These are phyloP conservation scores for Cantharis rufa DNA, from an alignment of 2,888 invertebrate species.

Conservation along the genomic window DNA sequence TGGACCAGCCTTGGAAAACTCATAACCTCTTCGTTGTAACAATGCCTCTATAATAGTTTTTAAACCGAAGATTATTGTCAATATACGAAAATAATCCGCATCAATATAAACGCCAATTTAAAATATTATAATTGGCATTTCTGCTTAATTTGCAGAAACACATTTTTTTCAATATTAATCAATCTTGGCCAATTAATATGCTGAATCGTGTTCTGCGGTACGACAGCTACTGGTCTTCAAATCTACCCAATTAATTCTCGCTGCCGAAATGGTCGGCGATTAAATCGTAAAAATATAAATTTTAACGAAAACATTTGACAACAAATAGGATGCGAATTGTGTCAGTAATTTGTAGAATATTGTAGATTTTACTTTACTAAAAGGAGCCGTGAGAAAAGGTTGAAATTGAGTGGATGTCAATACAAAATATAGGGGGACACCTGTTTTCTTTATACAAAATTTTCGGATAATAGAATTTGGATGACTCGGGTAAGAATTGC, in stretches of 20 bases:
- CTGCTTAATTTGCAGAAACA: background rate
- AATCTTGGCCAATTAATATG: background rate
- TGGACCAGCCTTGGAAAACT: constrained; percentile 26
- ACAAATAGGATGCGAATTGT: background rate
- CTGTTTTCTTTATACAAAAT: constrained; percentile 26
- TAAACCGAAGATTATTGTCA: constrained; percentile 24
- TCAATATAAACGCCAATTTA: background rate
- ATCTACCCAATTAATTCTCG: background rate
- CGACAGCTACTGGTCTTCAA: background rate
- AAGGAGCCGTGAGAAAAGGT: constrained; percentile 24
- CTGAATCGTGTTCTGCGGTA: background rate
- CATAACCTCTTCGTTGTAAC: constrained; percentile 19
- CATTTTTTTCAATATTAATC: background rate
- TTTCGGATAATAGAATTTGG: constrained; percentile 16
- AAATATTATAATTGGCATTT: background rate
- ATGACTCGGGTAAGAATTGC: constrained; percentile 19
- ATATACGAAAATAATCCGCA: constrained; percentile 1
- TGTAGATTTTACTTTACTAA: background rate
- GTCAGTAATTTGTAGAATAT: background rate
- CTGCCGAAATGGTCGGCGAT: background rate
- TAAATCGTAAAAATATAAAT: background rate
- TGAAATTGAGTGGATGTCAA: constrained; percentile 13
- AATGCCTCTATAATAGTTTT: constrained; percentile 13
- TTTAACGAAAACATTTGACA: background rate
- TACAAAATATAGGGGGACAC: constrained; percentile 25